Evolutionary conservation across 2,888 invertebrate species (phyloP).

Genomic region (Drosophila pegasa): DNA sequence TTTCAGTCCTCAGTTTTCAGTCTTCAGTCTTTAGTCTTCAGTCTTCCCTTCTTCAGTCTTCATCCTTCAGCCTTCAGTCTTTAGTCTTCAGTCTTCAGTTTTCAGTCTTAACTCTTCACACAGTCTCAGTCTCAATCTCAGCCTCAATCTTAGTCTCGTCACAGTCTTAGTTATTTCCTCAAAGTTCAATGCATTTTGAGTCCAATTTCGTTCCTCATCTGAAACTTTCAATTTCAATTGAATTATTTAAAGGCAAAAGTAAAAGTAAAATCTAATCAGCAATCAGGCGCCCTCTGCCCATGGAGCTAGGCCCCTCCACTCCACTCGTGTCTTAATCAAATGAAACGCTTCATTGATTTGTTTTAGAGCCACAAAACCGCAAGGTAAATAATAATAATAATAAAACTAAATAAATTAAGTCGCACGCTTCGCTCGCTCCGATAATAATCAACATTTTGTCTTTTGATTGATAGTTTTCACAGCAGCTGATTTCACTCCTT

Average conservation of each 20-base stretch:
- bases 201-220: neutral
- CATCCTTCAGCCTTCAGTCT: neutral
- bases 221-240: constrained; percentile 31
- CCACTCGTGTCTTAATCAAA: neutral
- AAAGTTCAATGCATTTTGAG: constrained; percentile 35
- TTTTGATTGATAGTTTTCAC: constrained; percentile 74
- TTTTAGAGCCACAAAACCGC: constrained; percentile 33
- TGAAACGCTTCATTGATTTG: constrained; percentile 47
- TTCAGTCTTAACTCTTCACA: neutral
- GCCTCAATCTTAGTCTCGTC: neutral
- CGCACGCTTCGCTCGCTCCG: constrained; percentile 63
- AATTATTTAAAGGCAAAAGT: constrained; percentile 59
- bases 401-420: constrained; percentile 60
- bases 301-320: neutral
- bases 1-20: too few species aligned
- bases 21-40: neutral
- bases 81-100: neutral
- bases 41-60: neutral
- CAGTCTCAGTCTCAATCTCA: neutral
- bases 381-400: constrained; percentile 28
- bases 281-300: constrained; percentile 6
- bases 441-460: constrained; percentile 68
- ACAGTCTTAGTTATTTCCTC: neutral
- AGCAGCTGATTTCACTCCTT: constrained; percentile 19
- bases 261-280: constrained; percentile 43